Evolutionary conservation across 1,140 invertebrate genomes (phyloP).

Genomic region (Mizuhopecten yessoensis): DNA sequence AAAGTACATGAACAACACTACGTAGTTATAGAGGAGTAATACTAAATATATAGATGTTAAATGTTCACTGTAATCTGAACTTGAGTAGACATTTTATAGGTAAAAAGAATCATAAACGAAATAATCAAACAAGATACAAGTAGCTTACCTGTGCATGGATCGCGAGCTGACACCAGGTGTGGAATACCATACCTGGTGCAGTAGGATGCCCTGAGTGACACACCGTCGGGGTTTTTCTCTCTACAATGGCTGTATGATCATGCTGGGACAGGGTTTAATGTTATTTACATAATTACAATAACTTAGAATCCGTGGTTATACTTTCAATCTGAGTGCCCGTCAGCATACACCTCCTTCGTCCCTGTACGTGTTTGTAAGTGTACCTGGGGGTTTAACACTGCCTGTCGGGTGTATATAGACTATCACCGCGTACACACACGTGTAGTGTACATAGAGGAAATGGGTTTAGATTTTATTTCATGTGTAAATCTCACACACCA

Average conservation of each 20-base stretch:
- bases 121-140: background rate
- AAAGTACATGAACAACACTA: background rate
- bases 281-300: conserved; percentile 40
- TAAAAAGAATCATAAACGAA: background rate
- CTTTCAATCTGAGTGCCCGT: conserved; percentile 10
- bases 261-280: background rate
- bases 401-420: background rate
- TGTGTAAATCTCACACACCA: background rate
- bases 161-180: background rate
- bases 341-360: background rate
- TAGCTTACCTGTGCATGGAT: background rate
- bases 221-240: background rate
- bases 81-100: background rate
- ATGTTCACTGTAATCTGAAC: background rate
- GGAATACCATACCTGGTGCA: background rate
- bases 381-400: conserved; percentile 3
- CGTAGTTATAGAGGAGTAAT: background rate
- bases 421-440: conserved; percentile 14
- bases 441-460: background rate
- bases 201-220: background rate
- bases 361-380: background rate
- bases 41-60: background rate
- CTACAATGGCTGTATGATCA: conserved; percentile 3
- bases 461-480: background rate
- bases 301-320: conserved; percentile 26